A percentile compares a stretch with the other conserved stretches of the same genome.
phyloP scores from a whole-genome alignment of 2,797 vertebrate species.

The Myotis myotis region DNA sequence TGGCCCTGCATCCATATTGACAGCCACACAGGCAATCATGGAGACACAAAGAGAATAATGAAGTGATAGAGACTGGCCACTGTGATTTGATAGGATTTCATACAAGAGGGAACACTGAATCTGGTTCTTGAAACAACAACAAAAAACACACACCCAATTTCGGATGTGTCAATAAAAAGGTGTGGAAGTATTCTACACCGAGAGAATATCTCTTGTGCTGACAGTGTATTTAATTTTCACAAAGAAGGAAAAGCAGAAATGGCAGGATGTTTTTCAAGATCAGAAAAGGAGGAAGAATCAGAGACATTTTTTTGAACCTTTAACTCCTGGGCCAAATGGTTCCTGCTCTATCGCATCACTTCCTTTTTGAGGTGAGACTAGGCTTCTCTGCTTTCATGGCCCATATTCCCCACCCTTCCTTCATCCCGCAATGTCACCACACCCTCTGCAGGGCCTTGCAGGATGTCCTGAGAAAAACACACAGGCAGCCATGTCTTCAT shows the following conservation, averaged over 20 bases:
- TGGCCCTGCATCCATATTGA: background rate
- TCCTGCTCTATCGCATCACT: background rate
- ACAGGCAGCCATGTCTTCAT: background rate
- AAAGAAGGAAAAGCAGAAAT: background rate
- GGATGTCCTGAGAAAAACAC: background rate
- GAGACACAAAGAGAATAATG: background rate
- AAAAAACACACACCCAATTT: slow-evolving; percentile 7
- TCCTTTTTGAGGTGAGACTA: background rate
- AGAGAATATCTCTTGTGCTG: background rate
- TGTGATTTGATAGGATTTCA: background rate
- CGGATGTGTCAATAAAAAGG: background rate
- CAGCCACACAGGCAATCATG: background rate
- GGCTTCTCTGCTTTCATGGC: background rate
- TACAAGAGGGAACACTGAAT: background rate
- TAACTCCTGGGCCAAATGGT: background rate
- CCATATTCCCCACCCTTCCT: background rate
- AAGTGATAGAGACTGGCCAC: background rate
- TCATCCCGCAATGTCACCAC: background rate
- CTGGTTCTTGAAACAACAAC: background rate
- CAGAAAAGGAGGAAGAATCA: background rate
- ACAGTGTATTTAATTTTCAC: background rate
- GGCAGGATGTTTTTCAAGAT: background rate
- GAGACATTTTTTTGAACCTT: background rate
- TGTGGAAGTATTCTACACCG: background rate
- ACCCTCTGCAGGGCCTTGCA: slow-evolving; percentile 33